Conservation (phyloP, 35 echinoderm and acorn worm genomes). For the Ophioderma brevispina region DNA sequence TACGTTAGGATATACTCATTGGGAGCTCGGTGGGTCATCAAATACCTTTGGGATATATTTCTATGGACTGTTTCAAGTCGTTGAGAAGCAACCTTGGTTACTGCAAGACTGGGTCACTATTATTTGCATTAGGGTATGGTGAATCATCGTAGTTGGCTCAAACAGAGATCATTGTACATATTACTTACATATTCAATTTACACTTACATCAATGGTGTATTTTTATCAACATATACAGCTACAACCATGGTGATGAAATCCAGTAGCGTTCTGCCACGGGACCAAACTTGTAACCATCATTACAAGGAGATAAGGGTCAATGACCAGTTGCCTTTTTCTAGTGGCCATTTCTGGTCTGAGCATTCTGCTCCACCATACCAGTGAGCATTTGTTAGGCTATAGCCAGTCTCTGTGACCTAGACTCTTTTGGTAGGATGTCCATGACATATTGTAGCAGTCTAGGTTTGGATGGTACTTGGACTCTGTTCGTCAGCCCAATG, state of each 20-base stretch:
- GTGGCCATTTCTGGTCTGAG: constrained; percentile 80
- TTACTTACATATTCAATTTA: constrained; percentile 25
- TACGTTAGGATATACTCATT: background rate
- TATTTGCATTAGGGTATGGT: constrained; percentile 17
- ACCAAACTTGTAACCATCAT: constrained; percentile 61
- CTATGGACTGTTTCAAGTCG: constrained; percentile 34
- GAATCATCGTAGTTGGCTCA: constrained; percentile 3
- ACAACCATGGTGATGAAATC: constrained; percentile 83
- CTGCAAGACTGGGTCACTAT: constrained; percentile 8
- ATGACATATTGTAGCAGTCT: constrained; percentile 54
- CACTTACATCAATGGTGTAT: constrained; percentile 29
- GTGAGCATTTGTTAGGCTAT: constrained; percentile 65
- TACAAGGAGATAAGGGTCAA: constrained; percentile 62
- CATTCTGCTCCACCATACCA: constrained; percentile 94
- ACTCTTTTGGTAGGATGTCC: constrained; percentile 23
- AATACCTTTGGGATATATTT: constrained; percentile 38
- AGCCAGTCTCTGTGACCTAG: constrained; percentile 72
- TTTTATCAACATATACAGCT: constrained; percentile 60
- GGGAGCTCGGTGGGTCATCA: constrained; percentile 5
- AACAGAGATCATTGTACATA: constrained; percentile 36
- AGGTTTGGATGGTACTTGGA: background rate
- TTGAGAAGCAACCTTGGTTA: constrained; percentile 41
- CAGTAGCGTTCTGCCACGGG: constrained; percentile 88
- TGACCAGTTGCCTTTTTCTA: constrained; percentile 73
- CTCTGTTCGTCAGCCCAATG: constrained; percentile 16